These are phyloP conservation scores for Lycorma delicatula DNA, from an alignment of 1,140 invertebrate genomes.

Conservation along the genomic window DNA sequence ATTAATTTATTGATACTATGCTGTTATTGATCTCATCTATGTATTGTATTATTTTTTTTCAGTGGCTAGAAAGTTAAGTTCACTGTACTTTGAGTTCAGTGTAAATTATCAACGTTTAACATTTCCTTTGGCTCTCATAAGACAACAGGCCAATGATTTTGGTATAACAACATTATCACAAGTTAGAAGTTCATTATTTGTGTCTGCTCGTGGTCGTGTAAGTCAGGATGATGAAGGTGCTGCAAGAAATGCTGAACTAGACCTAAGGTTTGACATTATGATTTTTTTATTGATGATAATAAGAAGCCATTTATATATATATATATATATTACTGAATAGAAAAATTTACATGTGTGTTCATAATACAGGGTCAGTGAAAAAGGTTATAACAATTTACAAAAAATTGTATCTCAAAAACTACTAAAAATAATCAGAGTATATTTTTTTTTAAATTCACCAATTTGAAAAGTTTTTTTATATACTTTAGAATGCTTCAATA, in stretches of 20 bases:
- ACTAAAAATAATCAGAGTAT: no score
- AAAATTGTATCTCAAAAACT: no score
- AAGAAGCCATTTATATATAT: no score
- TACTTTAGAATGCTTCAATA: no score
- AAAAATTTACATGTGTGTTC: no score
- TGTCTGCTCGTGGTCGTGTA: slow-evolving; percentile 29
- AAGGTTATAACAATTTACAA: no score
- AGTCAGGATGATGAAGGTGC: slow-evolving; percentile 29
- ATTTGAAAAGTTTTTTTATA: no score
- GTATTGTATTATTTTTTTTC: slow-evolving; percentile 36
- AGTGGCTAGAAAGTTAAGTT: slow-evolving; percentile 37
- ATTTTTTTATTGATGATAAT: no score
- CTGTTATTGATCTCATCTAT: slow-evolving; percentile 27
- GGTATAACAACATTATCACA: slow-evolving; percentile 42
- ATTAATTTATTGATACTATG: not conserved
- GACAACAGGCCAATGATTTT: slow-evolving; percentile 41
- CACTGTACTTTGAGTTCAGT: slow-evolving; percentile 43
- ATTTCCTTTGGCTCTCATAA: slow-evolving; percentile 41
- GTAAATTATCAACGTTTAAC: slow-evolving; percentile 44
- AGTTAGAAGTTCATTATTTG: slow-evolving; percentile 24
- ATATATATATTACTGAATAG: no score
- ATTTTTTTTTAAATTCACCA: no score
- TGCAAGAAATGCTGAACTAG: slow-evolving; percentile 46
- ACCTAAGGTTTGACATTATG: no score
- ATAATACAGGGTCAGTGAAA: no score